Percentiles rank a stretch among this genome's conserved stretches.
phyloP scores from a whole-genome alignment of 2,888 invertebrate genomes.

The Lithophane semibrunnea region DNA sequence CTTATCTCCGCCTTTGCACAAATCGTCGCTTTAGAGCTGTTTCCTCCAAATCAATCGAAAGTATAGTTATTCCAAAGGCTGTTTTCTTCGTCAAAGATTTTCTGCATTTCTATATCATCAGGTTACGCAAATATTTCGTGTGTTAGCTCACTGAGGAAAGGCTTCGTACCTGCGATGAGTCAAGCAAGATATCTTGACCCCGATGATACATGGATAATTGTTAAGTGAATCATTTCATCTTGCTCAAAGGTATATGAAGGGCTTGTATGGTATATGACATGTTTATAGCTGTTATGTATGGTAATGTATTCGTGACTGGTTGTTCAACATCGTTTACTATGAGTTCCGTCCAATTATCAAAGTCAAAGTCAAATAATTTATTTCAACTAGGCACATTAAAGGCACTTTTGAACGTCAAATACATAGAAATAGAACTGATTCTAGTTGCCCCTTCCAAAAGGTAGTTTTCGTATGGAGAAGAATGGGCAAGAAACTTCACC shows the following conservation, averaged over 20 bases:
- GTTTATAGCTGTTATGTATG: conserved; percentile 1
- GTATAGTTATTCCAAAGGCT: not conserved
- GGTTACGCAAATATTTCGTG: conserved; percentile 56
- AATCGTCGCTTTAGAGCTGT: not conserved
- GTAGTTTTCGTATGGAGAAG: no score
- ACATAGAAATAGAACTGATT: no score
- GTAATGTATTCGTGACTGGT: conserved; percentile 4
- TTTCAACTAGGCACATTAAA: no score
- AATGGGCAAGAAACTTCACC: no score
- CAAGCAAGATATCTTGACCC: conserved; percentile 74
- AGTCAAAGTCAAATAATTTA: no score
- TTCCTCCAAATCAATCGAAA: not conserved
- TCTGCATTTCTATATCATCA: conserved; percentile 12
- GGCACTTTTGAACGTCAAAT: no score
- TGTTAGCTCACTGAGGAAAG: conserved; percentile 65
- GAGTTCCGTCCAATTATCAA: not conserved
- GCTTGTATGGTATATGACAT: not conserved
- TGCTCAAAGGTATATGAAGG: conserved; percentile 23
- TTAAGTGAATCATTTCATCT: conserved; percentile 73
- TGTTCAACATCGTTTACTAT: not conserved
- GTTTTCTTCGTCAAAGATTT: not conserved
- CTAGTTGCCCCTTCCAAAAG: no score
- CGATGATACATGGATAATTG: conserved; percentile 74
- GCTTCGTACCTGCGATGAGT: conserved; percentile 72
- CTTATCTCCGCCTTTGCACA: conserved; percentile 23